These are phyloP conservation scores for Cantharis lateralis DNA, from an alignment of 2,888 invertebrate species.

Conservation along the genomic window DNA sequence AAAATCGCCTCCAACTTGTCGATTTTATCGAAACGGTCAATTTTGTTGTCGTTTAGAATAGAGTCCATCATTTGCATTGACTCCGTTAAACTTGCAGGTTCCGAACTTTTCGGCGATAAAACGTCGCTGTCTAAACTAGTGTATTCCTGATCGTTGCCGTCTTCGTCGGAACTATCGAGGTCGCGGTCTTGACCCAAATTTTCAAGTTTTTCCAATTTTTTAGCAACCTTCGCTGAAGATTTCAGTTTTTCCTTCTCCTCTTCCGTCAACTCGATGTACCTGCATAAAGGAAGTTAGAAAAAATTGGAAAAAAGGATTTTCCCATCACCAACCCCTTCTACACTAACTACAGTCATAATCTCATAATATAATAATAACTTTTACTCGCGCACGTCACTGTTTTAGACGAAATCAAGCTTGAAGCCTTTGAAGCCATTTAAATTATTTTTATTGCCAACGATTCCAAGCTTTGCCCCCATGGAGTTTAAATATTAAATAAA, in stretches of 20 bases:
- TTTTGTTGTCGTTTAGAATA: slow-evolving; percentile 78
- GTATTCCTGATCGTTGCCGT: slow-evolving; percentile 75
- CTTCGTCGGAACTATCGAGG: slow-evolving; percentile 75
- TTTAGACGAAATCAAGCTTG: too few species aligned
- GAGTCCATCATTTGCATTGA: slow-evolving; percentile 90
- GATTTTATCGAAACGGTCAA: slow-evolving; percentile 84
- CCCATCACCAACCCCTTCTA: neutral
- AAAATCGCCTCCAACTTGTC: slow-evolving; percentile 86
- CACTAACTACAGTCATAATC: neutral
- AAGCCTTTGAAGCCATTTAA: too few species aligned
- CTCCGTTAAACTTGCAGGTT: slow-evolving; percentile 82
- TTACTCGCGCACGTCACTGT: too few species aligned
- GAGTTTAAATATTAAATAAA: too few species aligned
- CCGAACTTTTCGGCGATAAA: slow-evolving; percentile 68
- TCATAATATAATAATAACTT: too few species aligned
- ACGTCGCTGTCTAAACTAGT: slow-evolving; percentile 79
- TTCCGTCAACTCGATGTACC: slow-evolving; percentile 86
- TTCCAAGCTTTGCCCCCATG: too few species aligned
- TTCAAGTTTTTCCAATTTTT: slow-evolving; percentile 88
- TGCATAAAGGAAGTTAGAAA: slow-evolving; percentile 21
- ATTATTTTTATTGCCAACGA: too few species aligned
- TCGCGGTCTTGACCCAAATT: slow-evolving; percentile 73
- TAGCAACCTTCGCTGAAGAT: slow-evolving; percentile 89
- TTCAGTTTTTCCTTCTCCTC: slow-evolving; percentile 91
- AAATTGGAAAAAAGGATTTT: neutral